These are phyloP conservation scores for Mormoops blainvillei DNA, from an alignment of 2,113 vertebrate genomes.

Conservation along the genomic window DNA sequence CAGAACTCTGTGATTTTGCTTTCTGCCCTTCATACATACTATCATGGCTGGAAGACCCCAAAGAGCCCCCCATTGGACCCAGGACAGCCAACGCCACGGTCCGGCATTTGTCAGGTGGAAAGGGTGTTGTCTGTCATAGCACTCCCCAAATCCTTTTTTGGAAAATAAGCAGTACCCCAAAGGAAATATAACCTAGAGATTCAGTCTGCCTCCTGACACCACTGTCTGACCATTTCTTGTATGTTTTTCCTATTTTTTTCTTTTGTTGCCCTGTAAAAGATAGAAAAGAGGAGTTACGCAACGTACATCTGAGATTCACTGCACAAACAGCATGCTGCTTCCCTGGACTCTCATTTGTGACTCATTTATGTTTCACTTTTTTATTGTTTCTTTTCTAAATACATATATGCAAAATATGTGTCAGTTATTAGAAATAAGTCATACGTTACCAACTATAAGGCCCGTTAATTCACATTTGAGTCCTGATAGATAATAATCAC, in stretches of 20 bases:
- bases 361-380: background rate
- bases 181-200: background rate
- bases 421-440: background rate
- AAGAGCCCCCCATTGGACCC: background rate
- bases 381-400: background rate
- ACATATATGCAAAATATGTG: background rate
- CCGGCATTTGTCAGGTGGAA: fast-evolving
- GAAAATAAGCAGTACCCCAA: background rate
- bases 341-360: background rate
- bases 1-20: background rate
- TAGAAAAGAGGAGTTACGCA: background rate
- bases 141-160: background rate
- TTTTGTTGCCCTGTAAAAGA: background rate
- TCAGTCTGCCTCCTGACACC: background rate
- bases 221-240: background rate
- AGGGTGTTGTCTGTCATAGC: fast-evolving
- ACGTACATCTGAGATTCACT: background rate
- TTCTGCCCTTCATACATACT: background rate
- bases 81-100: background rate
- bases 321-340: background rate
- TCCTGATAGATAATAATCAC: background rate
- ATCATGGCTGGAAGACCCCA: background rate
- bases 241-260: background rate
- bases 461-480: background rate
- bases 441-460: background rate